Evolutionary conservation across 2,113 vertebrate genomes (phyloP), one percentile per base, ranked within the genome.

Genomic region (Elanoides forficatus): DNA sequence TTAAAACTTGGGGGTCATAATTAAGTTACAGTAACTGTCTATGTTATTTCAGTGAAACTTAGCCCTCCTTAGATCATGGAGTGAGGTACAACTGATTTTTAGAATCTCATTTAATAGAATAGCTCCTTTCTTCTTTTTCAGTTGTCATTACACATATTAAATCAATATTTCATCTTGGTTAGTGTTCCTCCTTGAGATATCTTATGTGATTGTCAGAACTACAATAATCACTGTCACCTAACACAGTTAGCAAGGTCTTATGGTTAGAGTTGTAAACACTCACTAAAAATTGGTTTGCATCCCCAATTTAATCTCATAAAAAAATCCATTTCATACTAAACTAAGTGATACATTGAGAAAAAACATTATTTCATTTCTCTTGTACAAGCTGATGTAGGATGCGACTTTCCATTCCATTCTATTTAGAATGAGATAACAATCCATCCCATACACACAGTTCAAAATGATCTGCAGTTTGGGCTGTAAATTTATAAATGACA

Each of bases 401-500:
- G 50, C 4, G 15, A 80, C 72, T 93, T 95, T 94, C 72, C 48
- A 90, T 95, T 95, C 42, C 65, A 86, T 53, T 48, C 87, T 88
- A 58, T 91, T 96, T 84, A 90, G 43, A 81, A 71, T 42, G 30
- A 93, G 87, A 71, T 92, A 92, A 74, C 43, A 95, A 84, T 47
- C 52, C 47, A 65, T 45, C 38, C 52, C 86, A 73, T 53, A 59
- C 32, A 80, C 68, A 93, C 34, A 88, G 80, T 59, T 88, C 63
- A 90, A 90, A 94, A 92, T 75, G 14, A 93, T 92, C 56, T 91
- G 38, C 58, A 74, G 36, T 93, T 94, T 76, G 45, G 42, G 62
- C 74, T 70, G 40, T 84, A 95, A 88, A 96, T 96, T 91, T 96
- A 86, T 80, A 97, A 97, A 82, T 91, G 82, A 86, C 88, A 92